A percentile compares a stretch with the other conserved stretches of the same genome.
phyloP scores from a whole-genome alignment of 1,140 invertebrate species.

The Ceratosolen solmsi region DNA sequence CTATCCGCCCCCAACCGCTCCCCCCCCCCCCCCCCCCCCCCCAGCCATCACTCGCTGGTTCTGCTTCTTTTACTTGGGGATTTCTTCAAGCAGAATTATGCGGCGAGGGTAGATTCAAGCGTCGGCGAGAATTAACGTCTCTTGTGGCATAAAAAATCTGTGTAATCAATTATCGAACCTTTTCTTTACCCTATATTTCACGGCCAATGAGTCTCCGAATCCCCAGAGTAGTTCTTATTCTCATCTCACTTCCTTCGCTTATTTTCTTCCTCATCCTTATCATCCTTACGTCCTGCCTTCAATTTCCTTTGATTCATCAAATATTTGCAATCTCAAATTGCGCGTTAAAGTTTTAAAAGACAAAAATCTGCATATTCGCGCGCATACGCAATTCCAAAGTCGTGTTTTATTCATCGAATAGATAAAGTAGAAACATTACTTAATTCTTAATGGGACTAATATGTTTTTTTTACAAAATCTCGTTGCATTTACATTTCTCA shows the following conservation, averaged over 20 bases:
- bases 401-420: constrained; percentile 5
- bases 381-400: not conserved
- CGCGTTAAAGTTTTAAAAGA: constrained; percentile 41
- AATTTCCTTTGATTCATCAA: constrained; percentile 38
- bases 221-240: constrained; percentile 58
- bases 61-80: constrained; percentile 52
- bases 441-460: too few species aligned
- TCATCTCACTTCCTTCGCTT: constrained; percentile 26
- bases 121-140: constrained; percentile 71
- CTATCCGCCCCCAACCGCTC: not conserved
- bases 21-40: not conserved
- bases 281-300: constrained; percentile 40
- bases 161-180: constrained; percentile 74
- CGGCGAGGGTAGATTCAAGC: constrained; percentile 60
- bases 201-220: constrained; percentile 69
- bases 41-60: not conserved
- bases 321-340: constrained; percentile 52
- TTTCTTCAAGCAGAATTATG: constrained; percentile 67
- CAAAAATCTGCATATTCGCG: constrained; percentile 5
- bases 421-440: too few species aligned
- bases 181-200: constrained; percentile 73
- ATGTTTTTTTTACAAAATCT: too few species aligned
- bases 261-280: constrained; percentile 52
- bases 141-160: constrained; percentile 74
- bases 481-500: too few species aligned